Evolutionary conservation across 1,140 invertebrate species (phyloP), one percentile per base, ranked within the genome.

Genomic region (Leptoteleia sp.): DNA sequence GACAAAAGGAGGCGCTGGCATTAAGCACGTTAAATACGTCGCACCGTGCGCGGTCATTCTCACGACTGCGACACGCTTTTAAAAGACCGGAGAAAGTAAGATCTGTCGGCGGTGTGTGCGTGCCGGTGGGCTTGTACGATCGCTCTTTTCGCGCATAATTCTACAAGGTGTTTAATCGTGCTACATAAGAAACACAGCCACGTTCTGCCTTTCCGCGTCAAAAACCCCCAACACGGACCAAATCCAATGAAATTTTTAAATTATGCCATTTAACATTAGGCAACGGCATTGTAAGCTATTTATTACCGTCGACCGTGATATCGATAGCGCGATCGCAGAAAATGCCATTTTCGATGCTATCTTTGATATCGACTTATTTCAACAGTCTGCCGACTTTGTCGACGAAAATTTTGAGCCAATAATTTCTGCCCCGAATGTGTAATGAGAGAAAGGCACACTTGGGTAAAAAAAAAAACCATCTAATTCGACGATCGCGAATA

Each of bases 11-110:
- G 43, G 65, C 9, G 38, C 42, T 42, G 45, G 22, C 13, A 55
- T 61, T 16, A 52, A 57, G 71, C 71, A 47, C 35, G 22, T 48
- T 54, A 68, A 68, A 67, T 43, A 75, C 61, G 52, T 67, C 25
- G 62, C 59, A 52, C 65, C 75, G 71, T 71, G 67, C 43, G 43
- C 67, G 54, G 54, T 65, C 61, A 79, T 68, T 79, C 70, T 70
- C 76, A 75, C 64, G 70, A 65, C 54, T 70, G 76, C 76, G 64
- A 79, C 76, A 68, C 70, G 76, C 50, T 79, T 75, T 75, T 79
- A 70, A 72, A 79, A 79, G 48, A 73, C n/a, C 43, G 59, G 70
- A 75, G 71, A 79, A 79, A 79, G 70, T 79, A 64, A 64, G 64
- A 55, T 54, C 42, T 48, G 76, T 68, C 50, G 57, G 57, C 9